Evolutionary conservation across 23 tunicate species (phyloP), one percentile per base, ranked within the genome.

Genomic region (Botrylloides violaceus): DNA sequence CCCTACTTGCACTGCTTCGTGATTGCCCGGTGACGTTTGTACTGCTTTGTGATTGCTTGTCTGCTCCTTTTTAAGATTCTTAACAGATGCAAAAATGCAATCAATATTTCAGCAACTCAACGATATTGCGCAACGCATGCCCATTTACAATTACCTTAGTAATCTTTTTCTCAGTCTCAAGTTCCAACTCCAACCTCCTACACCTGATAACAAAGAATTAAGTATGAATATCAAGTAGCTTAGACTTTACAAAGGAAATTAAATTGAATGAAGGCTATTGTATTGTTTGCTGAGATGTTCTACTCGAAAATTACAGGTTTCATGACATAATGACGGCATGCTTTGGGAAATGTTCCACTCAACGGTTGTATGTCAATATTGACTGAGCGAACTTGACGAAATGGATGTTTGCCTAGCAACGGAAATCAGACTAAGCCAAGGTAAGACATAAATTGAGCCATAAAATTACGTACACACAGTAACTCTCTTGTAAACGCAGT

Each of bases 1-100:
- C 55, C 65, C 64, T 6, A 62, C 73, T 49, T 81, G 86, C 20
- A 59, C 50, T 2, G 61, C 74, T 73, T 81, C 73, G 79, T 56
- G 64, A 49, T 73, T 81, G 58, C 24, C 58, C 19, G 86, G 79
- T 1, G 65, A 57, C 7, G 86, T 81, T 72, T 81, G 86, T 18
- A 81, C 79, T 12, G 74, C 71, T 57, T 81, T 81, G 24, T 81
- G 65, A 32, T 81, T 81, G 79, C 53, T 74, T 36, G 49, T 31
- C 34, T 81, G 79, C 47, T 64, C 48, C 65, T 57, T 64, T 56
- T 79, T 61, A 0, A 81, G 58, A 26, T 48, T 64, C 86, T 81
- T 63, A 18, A 70, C 25, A 43, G 1, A 59, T 31, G 48, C 15
- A 76, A 24, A n/a, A n/a, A n/a, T n/a, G n/a, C n/a, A n/a, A n/a